phyloP scores from a whole-genome alignment of 2,888 invertebrate genomes.

The Chydorus sphaericus region DNA sequence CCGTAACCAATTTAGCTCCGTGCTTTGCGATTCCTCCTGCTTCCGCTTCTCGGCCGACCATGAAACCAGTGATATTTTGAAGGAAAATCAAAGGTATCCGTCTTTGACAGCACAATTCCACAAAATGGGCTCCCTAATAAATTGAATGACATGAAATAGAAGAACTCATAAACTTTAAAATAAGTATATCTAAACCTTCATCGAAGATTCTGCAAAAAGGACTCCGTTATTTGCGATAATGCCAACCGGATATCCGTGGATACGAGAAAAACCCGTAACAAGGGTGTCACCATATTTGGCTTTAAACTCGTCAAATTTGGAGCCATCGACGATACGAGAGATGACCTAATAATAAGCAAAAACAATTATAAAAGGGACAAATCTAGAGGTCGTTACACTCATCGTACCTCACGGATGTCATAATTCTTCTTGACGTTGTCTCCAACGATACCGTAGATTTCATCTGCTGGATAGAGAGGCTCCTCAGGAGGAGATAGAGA shows the following conservation, averaged over 20 bases:
- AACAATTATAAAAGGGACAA: neutral
- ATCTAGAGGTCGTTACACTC: neutral
- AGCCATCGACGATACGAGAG: conserved; percentile 87
- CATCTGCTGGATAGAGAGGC: conserved; percentile 65
- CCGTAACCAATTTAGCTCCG: conserved; percentile 98
- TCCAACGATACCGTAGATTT: conserved; percentile 92
- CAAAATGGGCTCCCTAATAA: conserved; percentile 80
- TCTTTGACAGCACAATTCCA: conserved; percentile 82
- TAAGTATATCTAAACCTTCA: conserved; percentile 48
- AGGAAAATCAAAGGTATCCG: conserved; percentile 89
- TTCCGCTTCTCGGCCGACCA: conserved; percentile 95
- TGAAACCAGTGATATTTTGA: conserved; percentile 97
- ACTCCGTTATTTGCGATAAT: conserved; percentile 96
- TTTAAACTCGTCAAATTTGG: conserved; percentile 92
- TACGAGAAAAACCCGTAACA: conserved; percentile 81
- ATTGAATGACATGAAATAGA: neutral
- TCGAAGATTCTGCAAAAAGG: conserved; percentile 84
- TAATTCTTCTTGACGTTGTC: conserved; percentile 79
- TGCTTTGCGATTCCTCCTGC: conserved; percentile 96
- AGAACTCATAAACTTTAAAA: neutral
- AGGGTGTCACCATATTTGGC: conserved; percentile 85
- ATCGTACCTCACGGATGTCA: conserved; percentile 66
- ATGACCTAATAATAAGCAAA: no score
- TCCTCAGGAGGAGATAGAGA: conserved; percentile 32
- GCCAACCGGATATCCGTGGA: conserved; percentile 87